Conservation (phyloP, 2,113 vertebrate species). For the Oceanites oceanicus region DNA sequence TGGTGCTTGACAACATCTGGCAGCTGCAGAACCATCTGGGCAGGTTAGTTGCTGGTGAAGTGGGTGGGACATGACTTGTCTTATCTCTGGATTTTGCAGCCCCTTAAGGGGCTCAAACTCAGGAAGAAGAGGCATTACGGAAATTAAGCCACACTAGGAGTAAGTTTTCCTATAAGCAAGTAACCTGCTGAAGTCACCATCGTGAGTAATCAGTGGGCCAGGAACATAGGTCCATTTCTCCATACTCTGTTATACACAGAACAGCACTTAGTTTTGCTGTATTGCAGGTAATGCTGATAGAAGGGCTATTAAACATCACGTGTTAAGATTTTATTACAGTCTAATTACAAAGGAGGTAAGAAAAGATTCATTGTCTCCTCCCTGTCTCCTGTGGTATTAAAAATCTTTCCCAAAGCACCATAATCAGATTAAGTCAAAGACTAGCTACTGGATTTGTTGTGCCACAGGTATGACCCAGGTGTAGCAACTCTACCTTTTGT, state of each 20-base stretch:
- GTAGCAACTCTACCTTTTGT: neutral
- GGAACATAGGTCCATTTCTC: neutral
- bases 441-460: neutral
- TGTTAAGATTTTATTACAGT: neutral
- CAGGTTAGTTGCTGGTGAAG: neutral
- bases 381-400: neutral
- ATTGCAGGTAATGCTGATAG: neutral
- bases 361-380: neutral
- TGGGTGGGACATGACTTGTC: neutral
- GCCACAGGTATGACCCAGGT: neutral
- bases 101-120: neutral
- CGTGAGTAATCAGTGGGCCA: neutral
- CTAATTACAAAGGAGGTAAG: neutral
- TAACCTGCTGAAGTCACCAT: neutral
- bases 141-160: neutral
- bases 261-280: neutral
- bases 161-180: neutral
- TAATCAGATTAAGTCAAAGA: neutral
- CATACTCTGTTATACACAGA: fast-evolving
- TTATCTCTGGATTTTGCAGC: neutral
- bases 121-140: neutral
- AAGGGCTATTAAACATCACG: neutral
- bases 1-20: neutral
- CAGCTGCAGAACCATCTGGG: neutral
- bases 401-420: neutral